These are phyloP conservation scores for Formica selysi DNA, from an alignment of 1,140 invertebrate species.

Conservation along the genomic window DNA sequence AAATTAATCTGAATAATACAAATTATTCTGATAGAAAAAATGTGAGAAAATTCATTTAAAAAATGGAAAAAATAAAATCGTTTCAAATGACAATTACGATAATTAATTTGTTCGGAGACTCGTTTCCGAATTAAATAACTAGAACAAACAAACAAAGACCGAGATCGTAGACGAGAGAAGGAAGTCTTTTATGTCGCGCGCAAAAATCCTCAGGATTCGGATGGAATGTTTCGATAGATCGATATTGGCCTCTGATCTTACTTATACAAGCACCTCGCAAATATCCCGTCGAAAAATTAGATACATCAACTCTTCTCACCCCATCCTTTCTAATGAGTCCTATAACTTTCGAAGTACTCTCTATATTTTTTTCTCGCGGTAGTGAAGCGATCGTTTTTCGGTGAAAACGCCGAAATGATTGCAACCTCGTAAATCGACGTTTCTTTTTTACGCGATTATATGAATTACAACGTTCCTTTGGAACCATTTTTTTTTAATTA, in stretches of 20 bases:
- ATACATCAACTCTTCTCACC: neutral
- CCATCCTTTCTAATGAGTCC: neutral
- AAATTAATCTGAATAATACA: neutral
- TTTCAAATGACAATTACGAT: neutral
- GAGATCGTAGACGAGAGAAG: conserved; percentile 60
- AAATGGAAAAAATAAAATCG: neutral
- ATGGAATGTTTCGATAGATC: conserved; percentile 71
- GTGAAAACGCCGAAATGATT: conserved; percentile 32
- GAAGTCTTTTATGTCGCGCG: conserved; percentile 65
- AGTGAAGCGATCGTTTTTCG: neutral
- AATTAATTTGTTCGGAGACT: neutral
- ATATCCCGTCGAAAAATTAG: conserved; percentile 41
- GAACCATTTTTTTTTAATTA: conserved; percentile 4
- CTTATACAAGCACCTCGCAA: conserved; percentile 51
- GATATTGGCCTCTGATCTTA: conserved; percentile 60
- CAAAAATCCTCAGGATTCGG: conserved; percentile 56
- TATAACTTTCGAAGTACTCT: neutral
- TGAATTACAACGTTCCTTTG: neutral
- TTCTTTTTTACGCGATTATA: neutral
- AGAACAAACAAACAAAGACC: neutral
- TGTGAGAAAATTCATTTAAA: neutral
- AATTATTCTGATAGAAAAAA: neutral
- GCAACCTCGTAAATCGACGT: neutral
- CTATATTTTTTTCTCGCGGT: neutral
- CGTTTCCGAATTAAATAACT: too few species aligned